Conservation (phyloP, 2,888 invertebrate genomes). For the Petrophora chlorosata region DNA sequence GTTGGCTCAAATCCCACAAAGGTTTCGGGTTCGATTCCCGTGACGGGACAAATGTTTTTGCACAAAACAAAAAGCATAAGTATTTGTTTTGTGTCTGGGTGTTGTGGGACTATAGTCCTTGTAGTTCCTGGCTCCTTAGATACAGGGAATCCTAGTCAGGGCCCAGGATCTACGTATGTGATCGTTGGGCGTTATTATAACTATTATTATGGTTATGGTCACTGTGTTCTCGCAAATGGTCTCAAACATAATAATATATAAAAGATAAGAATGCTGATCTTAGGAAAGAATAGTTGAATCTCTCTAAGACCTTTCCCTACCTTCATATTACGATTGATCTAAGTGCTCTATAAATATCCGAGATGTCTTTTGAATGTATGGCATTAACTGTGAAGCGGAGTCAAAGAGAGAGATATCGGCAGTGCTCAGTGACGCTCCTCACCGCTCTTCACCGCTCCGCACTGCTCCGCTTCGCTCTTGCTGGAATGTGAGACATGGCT, state of each 20-base stretch:
- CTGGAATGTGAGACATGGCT: conserved; percentile 79
- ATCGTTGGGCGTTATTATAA: too few species aligned
- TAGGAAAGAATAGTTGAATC: conserved; percentile 2
- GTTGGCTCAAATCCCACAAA: too few species aligned
- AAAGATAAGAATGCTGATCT: not conserved
- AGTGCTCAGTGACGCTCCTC: conserved; percentile 60
- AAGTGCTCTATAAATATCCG: conserved; percentile 39
- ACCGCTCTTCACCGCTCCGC: conserved; percentile 39
- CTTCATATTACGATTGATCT: conserved; percentile 24
- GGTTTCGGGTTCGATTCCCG: too few species aligned
- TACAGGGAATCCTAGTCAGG: too few species aligned
- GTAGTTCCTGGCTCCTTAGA: too few species aligned
- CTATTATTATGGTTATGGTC: too few species aligned
- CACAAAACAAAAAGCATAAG: too few species aligned
- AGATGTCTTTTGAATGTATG: conserved; percentile 56
- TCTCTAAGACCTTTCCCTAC: not conserved
- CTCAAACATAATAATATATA: not conserved
- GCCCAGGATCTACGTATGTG: too few species aligned
- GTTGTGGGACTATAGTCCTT: too few species aligned
- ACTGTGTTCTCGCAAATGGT: not conserved
- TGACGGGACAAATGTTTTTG: too few species aligned
- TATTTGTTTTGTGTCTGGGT: too few species aligned
- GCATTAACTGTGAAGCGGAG: conserved; percentile 67
- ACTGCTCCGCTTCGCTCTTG: too few species aligned
- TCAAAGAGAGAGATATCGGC: conserved; percentile 71